phyloP scores from a whole-genome alignment of 1,140 invertebrate species.

The Drosophila nebulosa region DNA sequence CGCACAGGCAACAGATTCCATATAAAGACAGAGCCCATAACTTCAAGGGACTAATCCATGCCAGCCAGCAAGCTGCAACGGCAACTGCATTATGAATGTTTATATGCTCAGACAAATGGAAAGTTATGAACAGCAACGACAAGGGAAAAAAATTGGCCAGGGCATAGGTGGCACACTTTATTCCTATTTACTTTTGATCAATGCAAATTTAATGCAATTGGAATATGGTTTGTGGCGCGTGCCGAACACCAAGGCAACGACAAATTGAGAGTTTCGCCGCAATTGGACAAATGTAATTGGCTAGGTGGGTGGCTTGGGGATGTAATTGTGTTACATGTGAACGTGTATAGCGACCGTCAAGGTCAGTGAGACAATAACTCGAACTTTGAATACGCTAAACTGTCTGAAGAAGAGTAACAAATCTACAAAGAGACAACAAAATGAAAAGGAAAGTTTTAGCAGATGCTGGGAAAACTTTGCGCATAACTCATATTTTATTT shows the following conservation, averaged over 20 bases:
- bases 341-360: not conserved
- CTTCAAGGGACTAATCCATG: constrained; percentile 41
- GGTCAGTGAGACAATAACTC: not conserved
- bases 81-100: constrained; percentile 40
- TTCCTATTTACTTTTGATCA: constrained; percentile 36
- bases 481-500: no score
- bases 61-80: constrained; percentile 23
- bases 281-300: constrained; percentile 52
- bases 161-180: not conserved
- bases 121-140: constrained; percentile 25
- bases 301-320: not conserved
- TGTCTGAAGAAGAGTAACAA: not conserved
- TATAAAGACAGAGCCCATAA: constrained; percentile 18
- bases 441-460: not conserved
- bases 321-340: not conserved
- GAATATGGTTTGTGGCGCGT: constrained; percentile 18
- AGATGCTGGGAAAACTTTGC: no score
- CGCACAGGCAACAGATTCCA: constrained; percentile 7
- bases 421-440: not conserved
- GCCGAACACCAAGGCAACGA: not conserved
- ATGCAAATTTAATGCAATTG: constrained; percentile 66
- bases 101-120: constrained; percentile 48
- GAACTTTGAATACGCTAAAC: not conserved
- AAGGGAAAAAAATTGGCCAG: not conserved
- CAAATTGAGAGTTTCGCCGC: constrained; percentile 7